Base-by-base conservation (phyloP, 2,797 vertebrate species). In the Otolemur crassicaudatus region DNA sequence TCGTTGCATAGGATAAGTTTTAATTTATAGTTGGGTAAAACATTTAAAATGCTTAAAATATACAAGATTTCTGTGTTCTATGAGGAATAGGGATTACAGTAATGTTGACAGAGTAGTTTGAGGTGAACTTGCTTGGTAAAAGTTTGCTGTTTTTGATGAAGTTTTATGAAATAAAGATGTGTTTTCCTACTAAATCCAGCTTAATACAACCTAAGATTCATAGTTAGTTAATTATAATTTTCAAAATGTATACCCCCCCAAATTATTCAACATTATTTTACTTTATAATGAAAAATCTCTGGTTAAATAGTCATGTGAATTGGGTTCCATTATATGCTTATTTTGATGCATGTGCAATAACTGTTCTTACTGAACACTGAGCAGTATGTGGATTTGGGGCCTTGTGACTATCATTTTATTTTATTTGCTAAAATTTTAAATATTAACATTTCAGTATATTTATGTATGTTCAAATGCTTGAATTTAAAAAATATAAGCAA, bases 371-470 rank as follows among this genome's bases (percentile, higher is more conserved):
- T 82, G 56, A 86, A 87, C 19, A 65, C n/a, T 81, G 49, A 86
- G 22, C 0, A 65, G 82, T 93, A 23, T 56, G 77, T 96, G 65
- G 10, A 83, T 94, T 83, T 58, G 70, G 20, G 20, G 16, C 87
- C 84, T 84, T 95, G 9, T 84, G 70, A 75, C 58, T 27, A 90
- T 56, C 27, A 65, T 65, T 93, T 91, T 70, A 87, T 87, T 82
- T 94, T 94, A 91, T 37, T 91, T 86, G 2, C 63, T 63, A 95
- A 85, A 16, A 94, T 77, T 92, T 91, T 73, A 92, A 67, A 60
- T 87, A 58, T 69, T 90, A 84, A 75, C 37, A 83, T 82, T 83
- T 95, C 34, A 25, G 16, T 79, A 86, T 88, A 94, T 94, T 91
- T 95, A 69, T 37, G 11, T 90, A 84, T 90, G 13, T 92, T 46